Percentiles rank a stretch among this genome's conserved stretches.
phyloP scores from a whole-genome alignment of 2,888 invertebrate species.

The Stictocephala bisonia region DNA sequence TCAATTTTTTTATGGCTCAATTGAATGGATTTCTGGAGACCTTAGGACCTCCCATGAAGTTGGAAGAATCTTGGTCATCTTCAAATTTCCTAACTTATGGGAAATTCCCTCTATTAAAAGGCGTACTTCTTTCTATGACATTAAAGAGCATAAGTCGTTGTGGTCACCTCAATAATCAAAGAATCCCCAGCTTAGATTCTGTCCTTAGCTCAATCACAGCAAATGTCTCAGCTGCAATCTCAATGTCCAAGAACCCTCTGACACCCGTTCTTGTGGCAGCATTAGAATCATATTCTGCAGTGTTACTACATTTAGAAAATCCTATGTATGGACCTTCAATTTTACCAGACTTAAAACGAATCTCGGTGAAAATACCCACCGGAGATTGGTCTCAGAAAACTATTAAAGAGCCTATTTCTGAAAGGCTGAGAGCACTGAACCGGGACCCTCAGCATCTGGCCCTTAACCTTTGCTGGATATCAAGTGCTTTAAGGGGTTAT shows the following conservation, averaged over 20 bases:
- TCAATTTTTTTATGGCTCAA: not conserved
- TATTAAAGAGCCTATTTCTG: not conserved
- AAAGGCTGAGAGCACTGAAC: not conserved
- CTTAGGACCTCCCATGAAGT: not conserved
- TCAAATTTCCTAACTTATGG: not conserved
- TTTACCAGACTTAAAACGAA: no score
- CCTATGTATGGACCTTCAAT: not conserved
- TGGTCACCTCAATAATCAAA: no score
- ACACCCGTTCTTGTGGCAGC: not conserved
- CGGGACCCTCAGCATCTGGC: not conserved
- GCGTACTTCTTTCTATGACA: not conserved
- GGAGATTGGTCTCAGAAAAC: not conserved
- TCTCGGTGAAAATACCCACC: not conserved
- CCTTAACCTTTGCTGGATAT: not conserved
- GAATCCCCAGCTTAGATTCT: not conserved
- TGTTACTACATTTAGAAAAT: not conserved
- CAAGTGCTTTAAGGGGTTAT: slow-evolving; percentile 8
- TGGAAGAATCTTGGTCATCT: not conserved
- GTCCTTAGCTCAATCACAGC: not conserved
- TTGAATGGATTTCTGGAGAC: not conserved
- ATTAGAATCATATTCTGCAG: not conserved
- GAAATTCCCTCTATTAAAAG: not conserved
- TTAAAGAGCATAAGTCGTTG: not conserved
- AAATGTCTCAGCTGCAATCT: not conserved
- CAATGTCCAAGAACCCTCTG: not conserved